These are phyloP conservation scores for Hyperoodon ampullatus DNA, from an alignment of 2,113 vertebrate genomes.

Conservation along the genomic window DNA sequence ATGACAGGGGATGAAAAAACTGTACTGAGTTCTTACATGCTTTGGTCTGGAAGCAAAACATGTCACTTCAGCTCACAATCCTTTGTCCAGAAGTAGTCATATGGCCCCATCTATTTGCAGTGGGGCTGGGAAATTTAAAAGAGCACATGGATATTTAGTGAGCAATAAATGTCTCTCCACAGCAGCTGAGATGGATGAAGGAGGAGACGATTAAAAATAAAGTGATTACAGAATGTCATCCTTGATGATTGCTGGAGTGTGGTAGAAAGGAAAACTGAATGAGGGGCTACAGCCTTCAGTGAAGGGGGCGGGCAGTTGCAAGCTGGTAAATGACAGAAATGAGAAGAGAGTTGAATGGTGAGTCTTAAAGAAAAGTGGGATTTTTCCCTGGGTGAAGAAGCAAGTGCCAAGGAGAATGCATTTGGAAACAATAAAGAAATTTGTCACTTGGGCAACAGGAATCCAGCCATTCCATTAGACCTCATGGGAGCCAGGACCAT, in stretches of 20 bases:
- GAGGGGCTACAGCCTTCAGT: neutral
- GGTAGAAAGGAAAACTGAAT: neutral
- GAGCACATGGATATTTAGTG: neutral
- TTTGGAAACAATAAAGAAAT: neutral
- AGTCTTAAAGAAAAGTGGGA: neutral
- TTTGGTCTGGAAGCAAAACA: neutral
- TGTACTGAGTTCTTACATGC: neutral
- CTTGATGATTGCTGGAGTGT: neutral
- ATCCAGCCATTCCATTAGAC: neutral
- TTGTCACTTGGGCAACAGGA: neutral
- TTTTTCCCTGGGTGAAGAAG: neutral
- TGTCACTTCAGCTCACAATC: neutral
- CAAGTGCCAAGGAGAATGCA: neutral
- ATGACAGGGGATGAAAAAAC: neutral
- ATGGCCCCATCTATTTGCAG: neutral
- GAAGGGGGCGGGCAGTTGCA: neutral
- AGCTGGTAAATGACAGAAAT: neutral
- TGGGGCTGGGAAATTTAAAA: neutral
- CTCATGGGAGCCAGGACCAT: neutral
- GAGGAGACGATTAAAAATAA: neutral
- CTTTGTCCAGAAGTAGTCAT: neutral
- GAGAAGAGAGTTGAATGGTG: neutral
- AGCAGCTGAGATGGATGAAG: neutral
- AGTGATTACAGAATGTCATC: neutral
- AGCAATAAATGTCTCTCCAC: neutral